A percentile compares a stretch with the other conserved stretches of the same genome.
phyloP scores from a whole-genome alignment of 2,113 vertebrate species.

The Nicator chloris region DNA sequence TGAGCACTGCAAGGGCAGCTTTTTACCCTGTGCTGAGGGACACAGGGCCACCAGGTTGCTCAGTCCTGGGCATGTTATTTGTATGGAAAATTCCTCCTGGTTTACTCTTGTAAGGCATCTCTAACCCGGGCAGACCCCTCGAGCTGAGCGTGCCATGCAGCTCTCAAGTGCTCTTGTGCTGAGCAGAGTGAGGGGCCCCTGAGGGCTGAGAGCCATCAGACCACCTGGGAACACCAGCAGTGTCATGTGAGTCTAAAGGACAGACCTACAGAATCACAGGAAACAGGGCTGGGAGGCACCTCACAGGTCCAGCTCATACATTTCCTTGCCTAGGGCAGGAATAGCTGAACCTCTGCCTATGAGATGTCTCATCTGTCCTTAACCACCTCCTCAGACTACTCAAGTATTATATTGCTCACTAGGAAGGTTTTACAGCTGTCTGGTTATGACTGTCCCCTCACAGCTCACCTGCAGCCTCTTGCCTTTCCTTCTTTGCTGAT shows the following conservation, averaged over 20 bases:
- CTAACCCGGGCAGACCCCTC: rapidly evolving
- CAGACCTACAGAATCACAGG: neutral
- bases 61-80: neutral
- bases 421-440: neutral
- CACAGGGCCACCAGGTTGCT: neutral
- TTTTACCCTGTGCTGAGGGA: neutral
- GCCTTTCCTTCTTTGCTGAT: neutral
- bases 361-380: neutral
- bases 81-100: neutral
- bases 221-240: neutral
- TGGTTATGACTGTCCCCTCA: neutral
- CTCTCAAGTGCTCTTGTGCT: neutral
- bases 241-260: neutral
- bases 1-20: neutral
- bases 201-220: neutral
- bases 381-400: neutral
- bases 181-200: neutral
- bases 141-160: rapidly evolving
- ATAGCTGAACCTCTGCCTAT: neutral
- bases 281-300: neutral
- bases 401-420: neutral
- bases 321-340: neutral
- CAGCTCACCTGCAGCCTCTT: neutral
- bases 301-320: neutral
- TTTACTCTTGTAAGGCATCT: neutral